Evolutionary conservation across 2,888 invertebrate species (phyloP), one percentile per base, ranked within the genome.

Genomic region (Sesia apiformis): DNA sequence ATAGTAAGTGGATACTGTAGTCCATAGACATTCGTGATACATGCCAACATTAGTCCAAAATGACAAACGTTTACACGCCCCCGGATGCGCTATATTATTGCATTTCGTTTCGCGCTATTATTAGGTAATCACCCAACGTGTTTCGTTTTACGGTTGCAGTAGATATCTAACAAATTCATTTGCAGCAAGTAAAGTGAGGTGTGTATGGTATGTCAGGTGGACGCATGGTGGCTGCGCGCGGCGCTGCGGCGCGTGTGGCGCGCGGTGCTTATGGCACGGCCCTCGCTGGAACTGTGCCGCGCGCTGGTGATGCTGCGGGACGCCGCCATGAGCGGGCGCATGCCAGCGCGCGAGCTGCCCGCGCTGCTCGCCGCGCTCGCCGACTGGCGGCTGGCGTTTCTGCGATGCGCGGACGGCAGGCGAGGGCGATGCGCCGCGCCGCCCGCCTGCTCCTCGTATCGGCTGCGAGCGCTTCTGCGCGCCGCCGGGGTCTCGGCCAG

Each of bases 271-370:
- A 91, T 85, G 69, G 64, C 63, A 54, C 66, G 58, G 40, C 59
- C 93, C 49, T 91, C 91, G 62, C 77, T 91, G 60, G 93, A 92
- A 75, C 81, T 93, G 63, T 93, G 93, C 74, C 92, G 93, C 76
- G 92, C 93, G 73, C 84, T 94, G 53, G 91, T 93, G 59, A 93
- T 93, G 92, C 81, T 93, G 71, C 81, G 93, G 59, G 94, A 94
- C 81, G 90, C 90, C 61, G 91, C 91, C 67, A 92, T 93, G 63
- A 91, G 92, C 66, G 94, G 93, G 8, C 83, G 92, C 63, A 84
- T 93, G 63, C 88, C 84, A 65, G 76, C 92, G 63, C 78, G 88
- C 58, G 93, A 92, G 62, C 88, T 93, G 66, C 92, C 93, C 5
- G 86, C 91, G 58, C 78, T 94, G 61, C 88, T 93, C 76, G 91